Evolutionary conservation across 1,140 invertebrate genomes (phyloP), one percentile per base, ranked within the genome.

Genomic region (Druon quercuslanigerum): DNA sequence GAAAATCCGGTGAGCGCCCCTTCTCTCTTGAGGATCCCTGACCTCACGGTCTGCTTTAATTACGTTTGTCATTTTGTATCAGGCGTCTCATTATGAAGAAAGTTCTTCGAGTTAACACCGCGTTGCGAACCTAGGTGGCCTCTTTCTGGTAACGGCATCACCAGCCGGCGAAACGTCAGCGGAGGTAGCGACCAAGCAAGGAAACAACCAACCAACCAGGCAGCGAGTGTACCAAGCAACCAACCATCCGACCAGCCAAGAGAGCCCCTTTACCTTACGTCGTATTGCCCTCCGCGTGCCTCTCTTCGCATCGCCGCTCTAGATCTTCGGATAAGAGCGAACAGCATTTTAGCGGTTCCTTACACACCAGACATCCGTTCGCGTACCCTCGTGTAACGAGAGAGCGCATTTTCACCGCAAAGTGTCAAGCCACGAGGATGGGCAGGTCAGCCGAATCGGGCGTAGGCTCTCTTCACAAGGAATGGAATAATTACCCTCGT

Each of bases 291-390:
- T 86, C 89, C 88, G 90, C 90, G 88, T 90, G 90, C 88, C 88
- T 91, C 88, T 89, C 86, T 88, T 91, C 90, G 90, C 90, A 91
- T 91, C 90, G 90, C 90, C 90, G 91, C 90, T 91, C 91, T 86
- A 92, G 91, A 92, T 91, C 90, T 86, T 86, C 86, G 87, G 90
- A 92, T 92, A 92, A 92, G 87, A 89, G 79, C 87, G 87, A 91
- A 92, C 91, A 92, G 90, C 91, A 92, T 92, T 92, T 92, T 92
- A 92, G 91, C 91, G 90, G 91, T 92, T 92, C 91, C 91, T 92
- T 92, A 92, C 91, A 91, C 91, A 91, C 87, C 90, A 91, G 89
- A 92, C 90, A 91, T 91, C 90, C 90, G 90, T 85, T 88, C 87
- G 87, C 83, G 85, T 85, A 86, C 85, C 83, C 84, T 83, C 87